Evolutionary conservation across 2,888 invertebrate species (phyloP), one percentile per base, ranked within the genome.

Genomic region (Euproctis similis): DNA sequence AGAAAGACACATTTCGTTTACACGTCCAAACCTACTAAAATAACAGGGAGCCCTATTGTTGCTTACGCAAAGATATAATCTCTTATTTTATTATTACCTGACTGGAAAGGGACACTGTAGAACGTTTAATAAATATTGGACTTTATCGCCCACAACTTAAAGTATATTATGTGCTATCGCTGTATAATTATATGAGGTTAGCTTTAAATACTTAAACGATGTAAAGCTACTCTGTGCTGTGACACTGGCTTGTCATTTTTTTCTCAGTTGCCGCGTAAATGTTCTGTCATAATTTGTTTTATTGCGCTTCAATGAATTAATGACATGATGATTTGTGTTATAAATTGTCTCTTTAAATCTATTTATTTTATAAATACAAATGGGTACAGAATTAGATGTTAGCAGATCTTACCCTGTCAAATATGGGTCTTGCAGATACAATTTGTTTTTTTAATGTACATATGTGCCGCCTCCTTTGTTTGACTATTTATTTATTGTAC

Each of bases 31-130:
- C 62, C 62, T 61, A 60, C 62, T 68, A 62, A 69, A 72, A 71
- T 74, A 70, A 70, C 69, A 68, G 60, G 64, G 64, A 70, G 65
- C 69, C 69, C 71, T 72, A 77, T 75, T 78, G 78, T 77, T 74
- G 75, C 71, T 76, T 75, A 75, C 71, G 73, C 71, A 64, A 75
- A 77, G 78, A 78, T 78, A 73, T 77, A 74, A 78, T 78, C 78
- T 78, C 72, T 72, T 74, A 76, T 75, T 77, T 76, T 76, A 75
- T 76, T 77, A 74, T 77, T 74, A 76, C 76, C 74, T 74, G 69
- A 56, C 62, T 67, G 64, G 61, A 72, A 67, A 73, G 70, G 68
- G 69, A 64, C 62, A 44, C 51, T 37, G 42, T 40, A 32, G 17
- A 17, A 27, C 43, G 26, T 46, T 32, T 17, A 39, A 42, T 39